A percentile compares a stretch with the other conserved stretches of the same genome.
Evolutionary conservation across 2,113 vertebrate species (phyloP).

Genomic region (Eleginops maclovinus): DNA sequence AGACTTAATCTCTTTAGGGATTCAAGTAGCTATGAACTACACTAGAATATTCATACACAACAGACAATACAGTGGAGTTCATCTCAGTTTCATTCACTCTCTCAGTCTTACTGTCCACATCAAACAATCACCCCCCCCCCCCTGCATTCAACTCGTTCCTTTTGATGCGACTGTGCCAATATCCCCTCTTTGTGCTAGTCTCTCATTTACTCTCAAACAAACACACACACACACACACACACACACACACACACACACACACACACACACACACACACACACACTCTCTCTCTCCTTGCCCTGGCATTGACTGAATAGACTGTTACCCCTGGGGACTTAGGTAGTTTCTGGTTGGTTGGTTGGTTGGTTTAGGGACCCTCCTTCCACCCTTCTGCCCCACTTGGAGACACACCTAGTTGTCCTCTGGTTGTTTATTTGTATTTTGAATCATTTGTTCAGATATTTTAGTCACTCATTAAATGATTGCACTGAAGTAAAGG

Average conservation of each 20-base stretch:
- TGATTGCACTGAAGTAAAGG: background rate
- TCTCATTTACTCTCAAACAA: background rate
- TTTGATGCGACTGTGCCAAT: constrained; percentile 31
- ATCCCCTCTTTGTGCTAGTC: constrained; percentile 23
- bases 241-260: constrained; percentile 29
- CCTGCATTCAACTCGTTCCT: constrained; percentile 15
- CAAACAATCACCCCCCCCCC: constrained; percentile 23
- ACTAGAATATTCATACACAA: background rate
- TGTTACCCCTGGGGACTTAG: constrained; percentile 50
- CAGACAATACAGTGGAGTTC: background rate
- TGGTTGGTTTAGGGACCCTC: constrained; percentile 30
- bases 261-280: too few relatives aligned
- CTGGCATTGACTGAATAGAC: constrained; percentile 64
- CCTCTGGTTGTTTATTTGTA: constrained; percentile 3
- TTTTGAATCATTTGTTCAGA: too few relatives aligned
- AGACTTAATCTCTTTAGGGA: background rate
- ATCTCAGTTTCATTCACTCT: constrained; percentile 4
- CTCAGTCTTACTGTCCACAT: background rate
- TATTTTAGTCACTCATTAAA: too few relatives aligned
- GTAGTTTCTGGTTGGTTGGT: constrained; percentile 56
- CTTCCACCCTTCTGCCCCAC: constrained; percentile 11
- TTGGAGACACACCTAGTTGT: constrained; percentile 29
- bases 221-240: constrained; percentile 21
- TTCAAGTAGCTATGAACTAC: background rate
- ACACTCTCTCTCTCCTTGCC: constrained; percentile 22